Conservation (phyloP, 2,888 invertebrate species). For the Cenopis cana region DNA sequence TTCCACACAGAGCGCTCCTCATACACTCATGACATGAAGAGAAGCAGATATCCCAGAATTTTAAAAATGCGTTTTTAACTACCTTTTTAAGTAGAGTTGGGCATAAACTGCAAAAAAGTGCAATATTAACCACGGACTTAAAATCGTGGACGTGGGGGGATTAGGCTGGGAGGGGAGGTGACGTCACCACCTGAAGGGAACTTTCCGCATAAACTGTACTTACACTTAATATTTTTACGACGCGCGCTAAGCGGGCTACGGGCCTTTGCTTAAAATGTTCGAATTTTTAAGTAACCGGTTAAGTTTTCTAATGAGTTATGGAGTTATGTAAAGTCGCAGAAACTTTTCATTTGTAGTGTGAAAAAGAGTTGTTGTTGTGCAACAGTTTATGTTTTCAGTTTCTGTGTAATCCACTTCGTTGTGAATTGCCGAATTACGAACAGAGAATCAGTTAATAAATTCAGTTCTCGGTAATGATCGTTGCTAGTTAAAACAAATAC, state of each 20-base stretch:
- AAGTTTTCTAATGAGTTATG: slow-evolving; percentile 31
- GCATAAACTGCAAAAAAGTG: slow-evolving; percentile 43
- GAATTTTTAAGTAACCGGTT: slow-evolving; percentile 33
- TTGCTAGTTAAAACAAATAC: too few species aligned
- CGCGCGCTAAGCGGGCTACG: slow-evolving; percentile 34
- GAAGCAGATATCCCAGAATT: slow-evolving; percentile 9
- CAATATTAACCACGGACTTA: slow-evolving; percentile 46
- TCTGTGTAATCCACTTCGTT: not conserved
- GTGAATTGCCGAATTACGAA: too few species aligned
- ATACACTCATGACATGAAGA: not conserved
- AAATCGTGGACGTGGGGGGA: slow-evolving; percentile 40
- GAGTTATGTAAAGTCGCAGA: slow-evolving; percentile 12
- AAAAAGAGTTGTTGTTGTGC: not conserved
- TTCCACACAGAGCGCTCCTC: too few species aligned
- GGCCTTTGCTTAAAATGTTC: slow-evolving; percentile 27
- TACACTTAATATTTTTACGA: slow-evolving; percentile 44
- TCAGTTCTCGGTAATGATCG: too few species aligned
- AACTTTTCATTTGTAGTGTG: slow-evolving; percentile 14
- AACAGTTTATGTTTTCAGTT: not conserved
- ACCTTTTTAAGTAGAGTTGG: slow-evolving; percentile 34
- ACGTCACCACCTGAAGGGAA: slow-evolving; percentile 40
- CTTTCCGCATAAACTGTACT: slow-evolving; percentile 40
- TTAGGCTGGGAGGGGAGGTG: slow-evolving; percentile 19
- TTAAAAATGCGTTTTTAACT: slow-evolving; percentile 20
- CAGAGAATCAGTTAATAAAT: too few species aligned